Conservation (phyloP, 23 tunicate genomes). For the Halocynthia roretzi region DNA sequence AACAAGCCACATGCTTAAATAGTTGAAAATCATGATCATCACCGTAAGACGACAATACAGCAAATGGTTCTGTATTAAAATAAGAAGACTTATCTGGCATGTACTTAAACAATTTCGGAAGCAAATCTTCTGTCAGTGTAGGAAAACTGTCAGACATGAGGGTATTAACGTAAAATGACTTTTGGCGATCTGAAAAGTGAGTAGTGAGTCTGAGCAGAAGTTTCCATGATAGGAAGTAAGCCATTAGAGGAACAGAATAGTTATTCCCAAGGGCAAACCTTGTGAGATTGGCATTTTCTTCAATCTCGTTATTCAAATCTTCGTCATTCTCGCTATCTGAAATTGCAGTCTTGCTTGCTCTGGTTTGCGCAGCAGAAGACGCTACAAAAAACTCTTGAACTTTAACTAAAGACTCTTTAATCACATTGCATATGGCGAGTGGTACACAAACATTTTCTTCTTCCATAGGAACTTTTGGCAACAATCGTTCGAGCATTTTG, state of each 20-base stretch:
- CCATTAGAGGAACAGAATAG: background rate
- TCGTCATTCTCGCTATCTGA: constrained; percentile 10
- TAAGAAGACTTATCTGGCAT: constrained; percentile 24
- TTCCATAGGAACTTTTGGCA: background rate
- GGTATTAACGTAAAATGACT: constrained; percentile 28
- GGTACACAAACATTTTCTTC: constrained; percentile 10
- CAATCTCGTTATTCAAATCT: background rate
- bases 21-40: background rate
- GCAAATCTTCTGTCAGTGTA: constrained; percentile 22
- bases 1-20: constrained; percentile 48
- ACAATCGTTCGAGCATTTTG: constrained; percentile 12
- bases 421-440: constrained; percentile 4
- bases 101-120: constrained; percentile 31
- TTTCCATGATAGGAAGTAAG: constrained; percentile 42
- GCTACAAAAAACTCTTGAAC: background rate
- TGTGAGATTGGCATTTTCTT: background rate
- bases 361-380: constrained; percentile 10
- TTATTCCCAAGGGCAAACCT: background rate
- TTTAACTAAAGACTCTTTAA: background rate
- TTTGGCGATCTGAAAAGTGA: constrained; percentile 21
- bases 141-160: constrained; percentile 8
- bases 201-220: constrained; percentile 14
- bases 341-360: background rate
- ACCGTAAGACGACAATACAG: background rate
- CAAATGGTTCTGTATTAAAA: constrained; percentile 5